Base-by-base conservation (phyloP, 2,113 vertebrate species). In the Protobothrops flavoviridis region DNA sequence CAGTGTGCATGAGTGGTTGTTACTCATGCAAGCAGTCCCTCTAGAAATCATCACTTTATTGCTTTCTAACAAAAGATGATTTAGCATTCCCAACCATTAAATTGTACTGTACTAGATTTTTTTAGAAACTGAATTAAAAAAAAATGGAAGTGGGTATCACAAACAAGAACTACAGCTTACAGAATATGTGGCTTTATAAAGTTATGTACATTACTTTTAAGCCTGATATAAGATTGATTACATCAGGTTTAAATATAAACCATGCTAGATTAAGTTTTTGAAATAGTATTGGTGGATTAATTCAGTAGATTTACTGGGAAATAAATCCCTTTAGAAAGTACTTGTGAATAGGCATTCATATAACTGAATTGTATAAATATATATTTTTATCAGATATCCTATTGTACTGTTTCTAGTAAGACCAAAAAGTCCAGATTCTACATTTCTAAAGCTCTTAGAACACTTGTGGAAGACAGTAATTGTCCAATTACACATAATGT, bases 1-100 rank as follows among this genome's bases (percentile, higher is more conserved):
- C 81, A 92, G 91, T 24, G 94, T 39, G 0, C 7, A 1, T 43
- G 92, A 96, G 93, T 69, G 9, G 90, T 91, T 91, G 61, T 92
- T 87, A 90, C 86, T 97, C 94, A 91, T 3, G 0, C 81, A 88
- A 94, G 94, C 91, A 92, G 90, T 24, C 64, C 87, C 87, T 3
- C 61, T 89, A 61, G 89, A 88, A 96, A 90, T n/a, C 81, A 90
- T 57, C 39, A 87, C 39, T 87, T 92, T 87, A 50, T n/a, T n/a
- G 85, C 53, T 50, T n/a, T 93, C 24, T 64, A 17, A 39, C 53
- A 57, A 93, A 93, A 56, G 20, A 89, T 93, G 43, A 91, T 56
- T 59, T 55, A 91, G 52, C 94, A 17, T n/a, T 91, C 91, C 95
- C 95, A 15, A 20, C 95, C 33, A 8, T 52, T 53, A 55, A 50